Base-by-base conservation (phyloP, 1,140 invertebrate genomes). In the Kradibia gibbosae region DNA sequence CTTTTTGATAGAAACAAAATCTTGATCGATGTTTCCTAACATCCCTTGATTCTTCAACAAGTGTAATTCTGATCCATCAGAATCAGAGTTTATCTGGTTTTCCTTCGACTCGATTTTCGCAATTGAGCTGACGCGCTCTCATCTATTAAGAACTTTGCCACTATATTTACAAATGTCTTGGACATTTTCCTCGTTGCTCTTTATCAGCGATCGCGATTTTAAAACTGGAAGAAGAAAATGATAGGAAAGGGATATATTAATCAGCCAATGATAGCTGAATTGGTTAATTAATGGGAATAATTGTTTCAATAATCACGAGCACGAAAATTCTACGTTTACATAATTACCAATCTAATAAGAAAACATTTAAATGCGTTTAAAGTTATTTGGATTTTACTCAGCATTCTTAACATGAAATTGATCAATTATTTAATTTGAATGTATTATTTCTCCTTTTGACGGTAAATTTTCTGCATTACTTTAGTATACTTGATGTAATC, bases 301-400 rank as follows among this genome's bases (percentile, higher is more conserved):
- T 80, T 67, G 53, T 80, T 80, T 80, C 72, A 80, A 80, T 80
- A 67, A 80, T 80, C 71, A 3, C 39, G 42, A 39, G 45, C 55
- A n/a, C 34, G 79, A 80, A 80, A 80, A 75, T 65, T 80, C 20
- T 62, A 10, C 25, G 20, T 10, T 48, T 50, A 42, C 20, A 25
- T 28, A n/a, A n/a, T n/a, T n/a, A n/a, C n/a, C n/a, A n/a, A n/a
- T n/a, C n/a, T n/a, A n/a, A n/a, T n/a, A n/a, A n/a, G n/a, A n/a
- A n/a, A n/a, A n/a, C n/a, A n/a, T n/a, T n/a, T n/a, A n/a, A n/a
- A n/a, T n/a, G n/a, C n/a, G n/a, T n/a, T n/a, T n/a, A n/a, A n/a
- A n/a, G n/a, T n/a, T n/a, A n/a, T n/a, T n/a, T n/a, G n/a, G n/a
- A n/a, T n/a, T n/a, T n/a, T n/a, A n/a, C n/a, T n/a, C n/a, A n/a